A percentile compares a stretch with the other conserved stretches of the same genome.
phyloP scores from a whole-genome alignment of 2,888 invertebrate genomes.

The Drosophila dives region DNA sequence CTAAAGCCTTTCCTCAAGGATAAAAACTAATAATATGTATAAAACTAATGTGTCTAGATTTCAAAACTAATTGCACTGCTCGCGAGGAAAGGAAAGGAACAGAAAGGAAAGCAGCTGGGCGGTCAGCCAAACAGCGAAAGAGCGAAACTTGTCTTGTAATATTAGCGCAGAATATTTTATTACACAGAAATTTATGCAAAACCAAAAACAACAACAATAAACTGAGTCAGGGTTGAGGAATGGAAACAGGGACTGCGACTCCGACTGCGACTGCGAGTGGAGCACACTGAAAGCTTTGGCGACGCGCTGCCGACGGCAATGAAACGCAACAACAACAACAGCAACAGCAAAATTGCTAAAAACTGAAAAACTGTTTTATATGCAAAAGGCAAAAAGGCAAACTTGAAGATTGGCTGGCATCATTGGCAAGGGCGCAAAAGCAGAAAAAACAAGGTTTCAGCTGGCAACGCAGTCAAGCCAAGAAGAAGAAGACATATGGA shows the following conservation, averaged over 20 bases:
- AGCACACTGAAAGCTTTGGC: slow-evolving; percentile 74
- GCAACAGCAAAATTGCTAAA: slow-evolving; percentile 41
- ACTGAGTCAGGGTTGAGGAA: slow-evolving; percentile 24
- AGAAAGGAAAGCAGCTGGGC: slow-evolving; percentile 13
- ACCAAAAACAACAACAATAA: slow-evolving; percentile 49
- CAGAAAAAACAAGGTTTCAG: slow-evolving; percentile 55
- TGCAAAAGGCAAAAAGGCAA: slow-evolving; percentile 62
- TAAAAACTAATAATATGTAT: background rate
- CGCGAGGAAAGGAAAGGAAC: background rate
- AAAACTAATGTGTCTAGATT: background rate
- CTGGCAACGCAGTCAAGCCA: slow-evolving; percentile 3
- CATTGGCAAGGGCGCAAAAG: slow-evolving; percentile 75
- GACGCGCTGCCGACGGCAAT: slow-evolving; percentile 76
- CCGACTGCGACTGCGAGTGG: slow-evolving; percentile 9
- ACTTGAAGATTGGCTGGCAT: slow-evolving; percentile 32
- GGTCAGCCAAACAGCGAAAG: slow-evolving; percentile 26
- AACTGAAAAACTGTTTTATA: slow-evolving; percentile 77
- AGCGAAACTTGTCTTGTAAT: slow-evolving; percentile 51
- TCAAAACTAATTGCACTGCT: background rate
- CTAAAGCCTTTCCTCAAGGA: background rate
- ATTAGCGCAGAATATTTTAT: slow-evolving; percentile 77
- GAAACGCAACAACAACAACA: slow-evolving; percentile 42
- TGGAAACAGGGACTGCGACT: slow-evolving; percentile 1
- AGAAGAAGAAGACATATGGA: slow-evolving; percentile 15
- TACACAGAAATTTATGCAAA: slow-evolving; percentile 77